Percentiles rank a stretch among this genome's conserved stretches.
Conservation (phyloP, 2,888 invertebrate genomes). For the Diaphora mendica region DNA sequence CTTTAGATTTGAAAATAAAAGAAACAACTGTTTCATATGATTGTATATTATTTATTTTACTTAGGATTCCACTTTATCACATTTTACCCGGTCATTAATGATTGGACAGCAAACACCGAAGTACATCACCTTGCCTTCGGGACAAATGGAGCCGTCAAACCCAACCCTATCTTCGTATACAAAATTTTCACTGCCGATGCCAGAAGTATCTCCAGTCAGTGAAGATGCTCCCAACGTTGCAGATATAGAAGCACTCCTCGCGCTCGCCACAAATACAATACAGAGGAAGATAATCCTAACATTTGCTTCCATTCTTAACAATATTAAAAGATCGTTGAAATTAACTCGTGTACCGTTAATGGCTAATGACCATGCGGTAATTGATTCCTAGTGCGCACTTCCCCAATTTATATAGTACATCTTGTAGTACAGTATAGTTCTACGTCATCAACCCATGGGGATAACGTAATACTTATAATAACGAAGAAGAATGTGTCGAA, state of each 20-base stretch:
- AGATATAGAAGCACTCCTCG: neutral
- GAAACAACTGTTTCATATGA: too few relatives aligned
- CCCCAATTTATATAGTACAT: neutral
- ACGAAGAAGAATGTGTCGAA: neutral
- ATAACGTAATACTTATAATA: neutral
- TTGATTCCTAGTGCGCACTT: neutral
- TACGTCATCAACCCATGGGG: neutral
- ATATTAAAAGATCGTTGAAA: neutral
- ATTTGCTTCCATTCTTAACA: neutral
- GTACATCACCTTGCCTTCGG: too few relatives aligned
- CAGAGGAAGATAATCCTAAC: neutral
- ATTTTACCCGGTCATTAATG: too few relatives aligned
- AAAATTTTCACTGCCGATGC: neutral
- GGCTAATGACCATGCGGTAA: neutral
- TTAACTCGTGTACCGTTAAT: neutral
- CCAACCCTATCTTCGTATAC: too few relatives aligned
- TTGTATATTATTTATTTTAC: neutral
- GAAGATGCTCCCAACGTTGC: neutral
- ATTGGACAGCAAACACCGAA: too few relatives aligned
- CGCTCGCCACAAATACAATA: neutral
- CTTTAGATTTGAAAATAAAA: too few relatives aligned
- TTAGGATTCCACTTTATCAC: too few relatives aligned
- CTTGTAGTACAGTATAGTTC: neutral
- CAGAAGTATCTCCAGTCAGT: neutral
- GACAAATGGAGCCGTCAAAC: too few relatives aligned